Evolutionary conservation across 2,888 invertebrate genomes (phyloP).

Genomic region (Pristionchus maxplancki): DNA sequence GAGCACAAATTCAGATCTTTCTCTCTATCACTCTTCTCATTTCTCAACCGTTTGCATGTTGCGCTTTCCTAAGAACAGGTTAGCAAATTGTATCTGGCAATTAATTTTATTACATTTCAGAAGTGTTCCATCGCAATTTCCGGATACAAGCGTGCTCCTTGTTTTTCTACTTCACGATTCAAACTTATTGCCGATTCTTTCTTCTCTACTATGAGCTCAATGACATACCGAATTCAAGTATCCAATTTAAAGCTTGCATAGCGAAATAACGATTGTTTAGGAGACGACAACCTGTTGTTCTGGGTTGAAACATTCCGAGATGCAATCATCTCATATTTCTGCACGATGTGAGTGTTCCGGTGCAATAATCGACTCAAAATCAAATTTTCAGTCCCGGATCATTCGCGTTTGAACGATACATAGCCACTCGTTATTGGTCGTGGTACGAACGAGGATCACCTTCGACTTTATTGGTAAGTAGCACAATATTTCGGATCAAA

Average conservation of each 20-base stretch:
- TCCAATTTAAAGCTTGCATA: too few species aligned
- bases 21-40: background rate
- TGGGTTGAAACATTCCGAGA: background rate
- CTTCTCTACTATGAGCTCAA: conserved; percentile 10
- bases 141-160: background rate
- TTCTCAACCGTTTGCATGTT: background rate
- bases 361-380: background rate
- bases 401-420: background rate
- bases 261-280: background rate
- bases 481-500: background rate
- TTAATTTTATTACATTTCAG: too few species aligned
- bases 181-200: background rate
- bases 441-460: background rate
- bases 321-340: background rate
- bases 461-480: background rate
- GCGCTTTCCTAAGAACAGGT: background rate
- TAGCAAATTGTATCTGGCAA: background rate
- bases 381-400: background rate
- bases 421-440: background rate
- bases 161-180: background rate
- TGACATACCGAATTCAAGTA: conserved; percentile 13
- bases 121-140: background rate
- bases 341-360: background rate
- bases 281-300: background rate
- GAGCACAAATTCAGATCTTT: background rate